A percentile compares a stretch with the other conserved stretches of the same genome.
phyloP scores from a whole-genome alignment of 53 echinoderm and acorn worm genomes.

The Crossaster papposus region DNA sequence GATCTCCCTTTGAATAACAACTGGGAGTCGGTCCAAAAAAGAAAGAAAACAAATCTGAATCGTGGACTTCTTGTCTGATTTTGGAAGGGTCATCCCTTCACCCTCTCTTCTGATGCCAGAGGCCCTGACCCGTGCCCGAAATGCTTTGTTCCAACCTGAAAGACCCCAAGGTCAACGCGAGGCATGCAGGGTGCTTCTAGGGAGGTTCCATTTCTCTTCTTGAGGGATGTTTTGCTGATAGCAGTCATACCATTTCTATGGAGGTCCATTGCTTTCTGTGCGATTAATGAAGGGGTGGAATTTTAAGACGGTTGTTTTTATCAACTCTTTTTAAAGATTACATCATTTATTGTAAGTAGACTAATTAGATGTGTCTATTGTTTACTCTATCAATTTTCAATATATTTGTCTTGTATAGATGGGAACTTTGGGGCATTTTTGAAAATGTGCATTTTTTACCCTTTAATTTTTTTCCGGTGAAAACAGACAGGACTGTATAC shows the following conservation, averaged over 20 bases:
- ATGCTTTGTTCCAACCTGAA: slow-evolving; percentile 60
- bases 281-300: neutral
- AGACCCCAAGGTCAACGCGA: slow-evolving; percentile 58
- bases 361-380: too few species aligned
- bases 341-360: neutral
- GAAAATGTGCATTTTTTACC: too few species aligned
- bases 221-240: neutral
- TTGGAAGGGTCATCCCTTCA: slow-evolving; percentile 45
- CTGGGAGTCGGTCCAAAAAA: neutral
- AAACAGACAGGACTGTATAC: too few species aligned
- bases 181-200: slow-evolving; percentile 52
- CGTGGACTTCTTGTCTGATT: slow-evolving; percentile 6
- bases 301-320: neutral
- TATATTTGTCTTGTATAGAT: too few species aligned
- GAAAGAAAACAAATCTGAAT: neutral
- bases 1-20: neutral
- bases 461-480: too few species aligned
- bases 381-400: too few species aligned
- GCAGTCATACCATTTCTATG: neutral
- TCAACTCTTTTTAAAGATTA: neutral
- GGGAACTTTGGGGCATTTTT: too few species aligned
- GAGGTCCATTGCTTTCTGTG: neutral
- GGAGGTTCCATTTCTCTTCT: slow-evolving; percentile 42
- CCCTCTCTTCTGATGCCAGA: slow-evolving; percentile 43
- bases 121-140: slow-evolving; percentile 61